These are phyloP conservation scores for Drosophila pseudotalamancana DNA, from an alignment of 2,888 invertebrate genomes.

Conservation along the genomic window DNA sequence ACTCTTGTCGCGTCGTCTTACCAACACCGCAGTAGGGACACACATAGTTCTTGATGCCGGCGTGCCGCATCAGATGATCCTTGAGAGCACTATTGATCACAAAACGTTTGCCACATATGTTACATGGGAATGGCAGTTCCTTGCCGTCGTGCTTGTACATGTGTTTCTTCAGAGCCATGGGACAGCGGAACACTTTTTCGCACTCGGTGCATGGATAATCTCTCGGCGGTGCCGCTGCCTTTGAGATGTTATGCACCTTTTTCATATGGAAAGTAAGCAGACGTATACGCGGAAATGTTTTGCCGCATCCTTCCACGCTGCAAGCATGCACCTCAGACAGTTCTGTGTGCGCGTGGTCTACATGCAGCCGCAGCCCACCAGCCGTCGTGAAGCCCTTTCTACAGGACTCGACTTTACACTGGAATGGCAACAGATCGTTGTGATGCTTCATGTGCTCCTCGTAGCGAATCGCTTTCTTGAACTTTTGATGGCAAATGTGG, in stretches of 20 bases:
- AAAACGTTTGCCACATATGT: slow-evolving; percentile 82
- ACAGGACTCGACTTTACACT: slow-evolving; percentile 79
- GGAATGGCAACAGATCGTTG: slow-evolving; percentile 80
- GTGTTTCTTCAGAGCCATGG: slow-evolving; percentile 82
- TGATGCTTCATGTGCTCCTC: slow-evolving; percentile 82
- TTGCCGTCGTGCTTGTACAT: slow-evolving; percentile 83
- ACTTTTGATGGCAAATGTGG: slow-evolving; percentile 81
- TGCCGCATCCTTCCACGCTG: slow-evolving; percentile 78
- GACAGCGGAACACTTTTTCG: slow-evolving; percentile 81
- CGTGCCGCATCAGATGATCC: slow-evolving; percentile 82
- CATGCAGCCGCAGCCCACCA: slow-evolving; percentile 75
- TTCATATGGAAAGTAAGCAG: slow-evolving; percentile 80
- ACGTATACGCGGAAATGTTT: slow-evolving; percentile 78
- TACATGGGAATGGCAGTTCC: slow-evolving; percentile 81
- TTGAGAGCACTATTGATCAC: slow-evolving; percentile 82
- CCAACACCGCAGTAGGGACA: slow-evolving; percentile 83
- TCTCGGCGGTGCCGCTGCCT: slow-evolving; percentile 72
- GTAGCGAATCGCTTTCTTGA: slow-evolving; percentile 79
- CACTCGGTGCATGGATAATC: slow-evolving; percentile 81
- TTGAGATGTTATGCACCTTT: slow-evolving; percentile 74
- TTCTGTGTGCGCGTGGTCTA: slow-evolving; percentile 80
- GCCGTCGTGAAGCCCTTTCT: slow-evolving; percentile 81
- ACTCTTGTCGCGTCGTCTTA: slow-evolving; percentile 82
- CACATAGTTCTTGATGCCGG: slow-evolving; percentile 83
- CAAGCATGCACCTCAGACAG: slow-evolving; percentile 75